Percentiles rank a stretch among this genome's conserved stretches.
Evolutionary conservation across 2,888 invertebrate species (phyloP).

Genomic region (Thymelicus lineola): DNA sequence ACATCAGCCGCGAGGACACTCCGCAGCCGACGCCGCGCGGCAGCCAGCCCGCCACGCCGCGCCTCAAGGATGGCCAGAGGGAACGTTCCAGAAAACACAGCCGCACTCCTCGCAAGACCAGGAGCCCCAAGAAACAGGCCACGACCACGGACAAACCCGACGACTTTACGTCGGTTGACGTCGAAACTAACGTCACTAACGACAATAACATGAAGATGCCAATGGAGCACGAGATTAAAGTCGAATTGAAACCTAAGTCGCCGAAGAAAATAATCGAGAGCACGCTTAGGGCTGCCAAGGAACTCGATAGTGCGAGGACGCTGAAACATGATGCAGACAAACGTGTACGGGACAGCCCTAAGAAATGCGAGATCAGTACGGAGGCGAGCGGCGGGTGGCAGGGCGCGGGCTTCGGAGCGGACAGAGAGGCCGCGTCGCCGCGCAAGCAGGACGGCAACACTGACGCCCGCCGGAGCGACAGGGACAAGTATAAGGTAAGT

Average conservation of each 20-base stretch:
- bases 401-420: neutral
- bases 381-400: neutral
- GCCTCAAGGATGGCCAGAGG: neutral
- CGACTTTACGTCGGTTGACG: neutral
- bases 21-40: conserved; percentile 37
- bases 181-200: neutral
- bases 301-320: neutral
- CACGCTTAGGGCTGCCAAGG: neutral
- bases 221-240: conserved; percentile 13
- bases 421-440: conserved; percentile 7
- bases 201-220: neutral
- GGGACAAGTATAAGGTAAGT: conserved; percentile 48
- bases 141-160: conserved; percentile 4
- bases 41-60: conserved; percentile 12
- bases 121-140: conserved; percentile 1
- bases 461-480: conserved; percentile 33
- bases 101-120: conserved; percentile 1
- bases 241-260: conserved; percentile 22
- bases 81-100: neutral
- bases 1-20: conserved; percentile 54
- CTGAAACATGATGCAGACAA: neutral
- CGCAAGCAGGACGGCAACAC: neutral
- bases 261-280: conserved; percentile 13
- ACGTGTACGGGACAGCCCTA: neutral
- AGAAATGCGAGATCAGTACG: neutral